Base-by-base conservation (phyloP, 2,113 vertebrate genomes). In the Centropus unirufus region DNA sequence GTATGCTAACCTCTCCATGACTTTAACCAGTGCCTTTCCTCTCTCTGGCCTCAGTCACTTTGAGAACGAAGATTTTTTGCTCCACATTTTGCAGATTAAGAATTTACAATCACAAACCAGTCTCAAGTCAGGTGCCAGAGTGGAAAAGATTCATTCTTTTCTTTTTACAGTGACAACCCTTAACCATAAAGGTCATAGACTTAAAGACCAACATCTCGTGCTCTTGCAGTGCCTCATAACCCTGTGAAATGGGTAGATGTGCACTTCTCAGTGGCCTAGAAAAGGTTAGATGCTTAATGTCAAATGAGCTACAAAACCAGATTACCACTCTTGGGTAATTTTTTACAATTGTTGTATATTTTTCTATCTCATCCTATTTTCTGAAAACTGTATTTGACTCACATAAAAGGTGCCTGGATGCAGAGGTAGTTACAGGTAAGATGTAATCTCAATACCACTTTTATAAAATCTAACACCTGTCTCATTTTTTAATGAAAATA, bases 1-100 rank as follows among this genome's bases (percentile, higher is more conserved):
- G 46, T 59, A 81, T 57, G 70, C 57, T 55, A 92, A 75, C 26
- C 40, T 92, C 46, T 30, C 24, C 9, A 11, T 6, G 26, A 14
- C 72, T 96, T 89, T 91, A 95, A 79, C 34, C 23, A 88, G 17
- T 32, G 74, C 27, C 34, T 34, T 91, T 82, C 36, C 54, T 79
- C 58, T 76, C n/a, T 42, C 10, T 51, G 40, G 30, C 40, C n/a
- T 85, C 62, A 69, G 51, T 34, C n/a, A 92, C 46, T 32, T 61
- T 22, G 40, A 76, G 66, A 79, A 84, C 64, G 19, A 87, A 61
- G n/a, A 17, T 6, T 20, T 79, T 78, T 78, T 51, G 6, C 55
- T 73, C 24, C 3, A 4, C 9, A 9, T 66, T 87, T 89, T 61
- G 21, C 39, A 78, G 34, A 59, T 32, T 47, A 70, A 86, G 47